These are phyloP conservation scores for Amblyjoppa proteus DNA, from an alignment of 2,888 invertebrate genomes.

Conservation along the genomic window DNA sequence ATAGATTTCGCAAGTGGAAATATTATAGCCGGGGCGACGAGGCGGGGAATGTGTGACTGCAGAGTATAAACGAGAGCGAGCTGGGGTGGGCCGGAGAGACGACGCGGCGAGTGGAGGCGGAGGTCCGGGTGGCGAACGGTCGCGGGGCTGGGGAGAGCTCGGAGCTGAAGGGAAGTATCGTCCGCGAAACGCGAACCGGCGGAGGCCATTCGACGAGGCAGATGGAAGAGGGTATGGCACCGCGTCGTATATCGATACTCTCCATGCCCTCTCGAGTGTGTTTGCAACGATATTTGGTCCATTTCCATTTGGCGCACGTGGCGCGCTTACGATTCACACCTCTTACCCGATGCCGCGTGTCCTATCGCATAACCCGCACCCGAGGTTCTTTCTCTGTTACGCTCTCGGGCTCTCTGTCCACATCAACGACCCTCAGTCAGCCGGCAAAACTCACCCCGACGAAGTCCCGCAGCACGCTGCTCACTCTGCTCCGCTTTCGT, in stretches of 20 bases:
- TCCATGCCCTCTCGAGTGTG: slow-evolving; percentile 77
- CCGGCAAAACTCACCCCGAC: slow-evolving; percentile 61
- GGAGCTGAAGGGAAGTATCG: slow-evolving; percentile 58
- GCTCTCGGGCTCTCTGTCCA: slow-evolving; percentile 39
- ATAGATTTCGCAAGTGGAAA: slow-evolving; percentile 79
- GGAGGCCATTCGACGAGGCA: slow-evolving; percentile 70
- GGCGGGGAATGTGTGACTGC: slow-evolving; percentile 63
- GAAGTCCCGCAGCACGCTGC: slow-evolving; percentile 6
- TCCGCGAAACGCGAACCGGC: slow-evolving; percentile 51
- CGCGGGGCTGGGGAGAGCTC: neutral
- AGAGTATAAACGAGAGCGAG: slow-evolving; percentile 66
- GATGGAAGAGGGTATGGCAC: slow-evolving; percentile 74
- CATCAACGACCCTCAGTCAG: slow-evolving; percentile 50
- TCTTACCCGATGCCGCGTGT: slow-evolving; percentile 72
- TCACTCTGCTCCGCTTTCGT: neutral
- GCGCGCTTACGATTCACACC: slow-evolving; percentile 84
- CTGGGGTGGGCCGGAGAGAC: slow-evolving; percentile 30
- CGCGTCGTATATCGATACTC: slow-evolving; percentile 82
- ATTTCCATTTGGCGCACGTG: slow-evolving; percentile 84
- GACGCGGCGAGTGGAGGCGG: slow-evolving; percentile 59
- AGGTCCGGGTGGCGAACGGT: neutral
- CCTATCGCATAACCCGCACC: slow-evolving; percentile 30
- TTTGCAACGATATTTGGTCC: slow-evolving; percentile 84
- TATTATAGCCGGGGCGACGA: slow-evolving; percentile 56
- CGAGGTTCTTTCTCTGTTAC: slow-evolving; percentile 35